Percentiles rank a stretch among this genome's conserved stretches.
Evolutionary conservation across 35 echinoderm and acorn worm genomes (phyloP).

Genomic region (Diadema setosum): DNA sequence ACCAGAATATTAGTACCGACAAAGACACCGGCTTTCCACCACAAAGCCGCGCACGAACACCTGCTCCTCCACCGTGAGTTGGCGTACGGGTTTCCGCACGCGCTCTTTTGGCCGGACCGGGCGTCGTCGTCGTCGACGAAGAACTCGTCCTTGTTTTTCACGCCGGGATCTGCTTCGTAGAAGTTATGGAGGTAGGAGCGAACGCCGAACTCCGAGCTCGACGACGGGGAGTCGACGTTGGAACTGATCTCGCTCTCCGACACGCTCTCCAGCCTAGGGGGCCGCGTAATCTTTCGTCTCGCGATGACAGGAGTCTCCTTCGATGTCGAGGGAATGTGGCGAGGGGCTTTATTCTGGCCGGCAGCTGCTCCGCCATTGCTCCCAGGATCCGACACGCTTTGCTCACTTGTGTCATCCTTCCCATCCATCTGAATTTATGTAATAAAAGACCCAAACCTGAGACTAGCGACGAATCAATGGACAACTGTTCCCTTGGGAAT

Average conservation of each 20-base stretch:
- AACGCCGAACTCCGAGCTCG: constrained; percentile 79
- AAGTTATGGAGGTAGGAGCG: constrained; percentile 95
- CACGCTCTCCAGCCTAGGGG: constrained; percentile 86
- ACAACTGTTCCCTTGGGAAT: too few species aligned
- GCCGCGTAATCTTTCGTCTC: constrained; percentile 70
- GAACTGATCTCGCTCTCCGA: constrained; percentile 85
- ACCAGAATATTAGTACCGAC: constrained; percentile 89
- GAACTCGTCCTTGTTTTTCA: constrained; percentile 42
- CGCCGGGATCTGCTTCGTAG: constrained; percentile 84
- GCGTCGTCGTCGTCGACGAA: constrained; percentile 47
- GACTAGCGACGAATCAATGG: too few species aligned
- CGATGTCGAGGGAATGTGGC: neutral
- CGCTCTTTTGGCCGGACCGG: constrained; percentile 5
- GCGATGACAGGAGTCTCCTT: neutral
- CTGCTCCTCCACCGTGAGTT: neutral
- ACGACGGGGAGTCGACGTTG: constrained; percentile 48
- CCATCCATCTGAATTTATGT: too few species aligned
- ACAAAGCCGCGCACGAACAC: constrained; percentile 48
- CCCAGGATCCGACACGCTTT: too few species aligned
- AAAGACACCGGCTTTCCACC: constrained; percentile 98
- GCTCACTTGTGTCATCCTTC: too few species aligned
- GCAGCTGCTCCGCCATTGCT: too few species aligned
- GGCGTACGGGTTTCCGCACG: neutral
- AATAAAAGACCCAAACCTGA: too few species aligned
- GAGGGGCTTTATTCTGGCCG: neutral